Evolutionary conservation across 2,113 vertebrate genomes (phyloP), one percentile per base, ranked within the genome.

Genomic region (Cairina moschata): DNA sequence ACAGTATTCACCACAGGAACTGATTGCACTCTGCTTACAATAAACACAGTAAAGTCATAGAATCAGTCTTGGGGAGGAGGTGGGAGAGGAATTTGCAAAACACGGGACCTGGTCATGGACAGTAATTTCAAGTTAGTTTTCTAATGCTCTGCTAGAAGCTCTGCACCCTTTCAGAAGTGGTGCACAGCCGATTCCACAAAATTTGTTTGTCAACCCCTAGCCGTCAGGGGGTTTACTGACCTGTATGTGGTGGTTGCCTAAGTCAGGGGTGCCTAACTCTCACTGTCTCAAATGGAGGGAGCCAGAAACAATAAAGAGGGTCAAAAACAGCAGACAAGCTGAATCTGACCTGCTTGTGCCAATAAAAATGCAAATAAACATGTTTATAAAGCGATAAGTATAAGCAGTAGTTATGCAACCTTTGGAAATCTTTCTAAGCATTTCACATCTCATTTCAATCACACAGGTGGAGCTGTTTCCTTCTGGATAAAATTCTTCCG

Each of bases 401-500:
- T 7, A 75, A 88, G 34, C 22, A 25, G 23, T 62, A 13, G 11
- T 72, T 68, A 28, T 44, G 18, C 21, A 52, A 83, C n/a, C 17
- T 92, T 82, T 79, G 63, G 62, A 69, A 91, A 71, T 69, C 52
- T 80, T 93, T 91, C 72, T 17, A 52, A 83, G 36, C 34, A 13
- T 58, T 77, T 95, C 22, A 15, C 22, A 21, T 74, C 36, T 86
- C 2, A 0, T 62, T 94, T 91, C 66, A 82, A 2, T 86, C 44
- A 17, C 83, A 86, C 77, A 89, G 81, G 66, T 95, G 92, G 92
- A 94, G 80, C 86, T 93, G 66, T 91, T 95, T 89, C 77, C 88
- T 90, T 82, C 65, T 40, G 71, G 66, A 91, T 88, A 11, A 87
- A 93, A 58, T 82, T 60, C 11, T 94, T 25, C n/a, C 22, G 60